A percentile compares a stretch with the other conserved stretches of the same genome.
Evolutionary conservation across 2,888 invertebrate species (phyloP).

Genomic region (Pammene aurita): DNA sequence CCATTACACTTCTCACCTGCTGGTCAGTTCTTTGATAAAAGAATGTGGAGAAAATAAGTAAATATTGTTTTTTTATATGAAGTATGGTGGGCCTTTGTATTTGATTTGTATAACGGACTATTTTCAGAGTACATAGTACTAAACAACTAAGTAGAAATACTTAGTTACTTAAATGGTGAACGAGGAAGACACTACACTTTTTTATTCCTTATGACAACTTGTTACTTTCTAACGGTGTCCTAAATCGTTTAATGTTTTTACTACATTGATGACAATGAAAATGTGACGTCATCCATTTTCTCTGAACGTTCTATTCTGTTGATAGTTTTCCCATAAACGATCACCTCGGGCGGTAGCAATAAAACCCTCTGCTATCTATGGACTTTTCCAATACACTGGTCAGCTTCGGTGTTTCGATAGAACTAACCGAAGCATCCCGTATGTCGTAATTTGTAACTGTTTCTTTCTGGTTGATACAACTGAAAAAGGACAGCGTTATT

Average conservation of each 20-base stretch:
- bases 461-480: conserved; percentile 28
- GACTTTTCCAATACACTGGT: conserved; percentile 80
- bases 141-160: too few species aligned
- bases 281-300: conserved; percentile 71
- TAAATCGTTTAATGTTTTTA: conserved; percentile 38
- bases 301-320: conserved; percentile 57
- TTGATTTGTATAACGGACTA: too few species aligned
- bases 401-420: conserved; percentile 37
- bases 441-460: conserved; percentile 21
- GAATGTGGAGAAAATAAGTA: conserved; percentile 43
- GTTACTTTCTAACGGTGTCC: neutral
- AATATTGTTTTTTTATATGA: neutral
- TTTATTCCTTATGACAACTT: too few species aligned
- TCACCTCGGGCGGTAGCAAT: conserved; percentile 74
- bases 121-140: too few species aligned
- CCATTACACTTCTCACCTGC: conserved; percentile 78
- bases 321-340: conserved; percentile 82
- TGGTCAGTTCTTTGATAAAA: conserved; percentile 52
- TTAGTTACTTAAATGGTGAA: too few species aligned
- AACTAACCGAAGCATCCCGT: conserved; percentile 6
- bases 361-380: conserved; percentile 71
- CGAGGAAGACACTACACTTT: too few species aligned
- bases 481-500: conserved; percentile 26
- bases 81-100: too few species aligned
- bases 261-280: conserved; percentile 50